phyloP scores from a whole-genome alignment of 2,888 invertebrate genomes.

The Plebejus melissa region DNA sequence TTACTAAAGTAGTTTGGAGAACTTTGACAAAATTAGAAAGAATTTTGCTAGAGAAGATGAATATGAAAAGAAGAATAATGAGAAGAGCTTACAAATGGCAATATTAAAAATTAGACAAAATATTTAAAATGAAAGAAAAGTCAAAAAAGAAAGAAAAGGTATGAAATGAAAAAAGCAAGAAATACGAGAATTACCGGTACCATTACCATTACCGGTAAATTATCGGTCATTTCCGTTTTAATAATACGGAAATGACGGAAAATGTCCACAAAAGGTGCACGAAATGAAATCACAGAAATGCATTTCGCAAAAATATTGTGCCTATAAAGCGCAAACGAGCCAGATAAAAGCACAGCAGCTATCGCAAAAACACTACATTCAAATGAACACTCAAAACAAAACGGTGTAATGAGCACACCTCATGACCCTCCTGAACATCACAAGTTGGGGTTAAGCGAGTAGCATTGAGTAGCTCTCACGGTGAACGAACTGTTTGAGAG shows the following conservation, averaged over 20 bases:
- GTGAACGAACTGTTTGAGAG: background rate
- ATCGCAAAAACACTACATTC: background rate
- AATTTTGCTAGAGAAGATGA: background rate
- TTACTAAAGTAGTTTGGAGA: background rate
- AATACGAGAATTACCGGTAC: no score
- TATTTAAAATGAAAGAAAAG: no score
- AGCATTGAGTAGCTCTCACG: background rate
- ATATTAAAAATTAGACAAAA: no score
- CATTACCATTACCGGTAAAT: no score
- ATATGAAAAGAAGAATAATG: background rate
- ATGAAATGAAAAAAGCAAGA: no score
- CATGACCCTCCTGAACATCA: background rate
- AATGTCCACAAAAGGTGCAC: no score
- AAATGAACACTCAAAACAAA: background rate
- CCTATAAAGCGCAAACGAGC: background rate
- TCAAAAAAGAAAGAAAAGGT: no score
- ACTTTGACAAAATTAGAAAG: background rate
- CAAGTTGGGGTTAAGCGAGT: constrained; percentile 10
- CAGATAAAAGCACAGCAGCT: background rate
- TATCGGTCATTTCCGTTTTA: no score
- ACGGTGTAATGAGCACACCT: background rate
- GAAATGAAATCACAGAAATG: no score
- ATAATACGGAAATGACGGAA: no score
- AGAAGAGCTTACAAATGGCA: background rate
- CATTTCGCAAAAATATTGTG: no score